Evolutionary conservation across 2,888 invertebrate species (phyloP), one percentile per base, ranked within the genome.

Genomic region (Coelogynopora nodosa): DNA sequence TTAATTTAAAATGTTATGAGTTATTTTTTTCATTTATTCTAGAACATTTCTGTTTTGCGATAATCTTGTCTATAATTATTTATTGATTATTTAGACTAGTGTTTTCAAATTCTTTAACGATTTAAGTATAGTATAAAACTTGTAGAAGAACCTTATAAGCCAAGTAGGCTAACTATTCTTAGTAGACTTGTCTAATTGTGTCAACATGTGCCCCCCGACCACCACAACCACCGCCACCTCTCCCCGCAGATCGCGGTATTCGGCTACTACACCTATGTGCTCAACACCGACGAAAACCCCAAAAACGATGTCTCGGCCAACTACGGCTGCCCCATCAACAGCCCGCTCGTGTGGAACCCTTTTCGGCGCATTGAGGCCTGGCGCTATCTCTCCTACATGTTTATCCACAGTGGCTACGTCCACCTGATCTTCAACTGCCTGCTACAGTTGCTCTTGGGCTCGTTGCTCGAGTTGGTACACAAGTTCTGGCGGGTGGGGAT

Each of bases 391-490:
- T 95, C 96, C 0, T 99, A 99, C 91, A 97, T 97, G 96, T 95
- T 98, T 91, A 96, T 98, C 29, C 98, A 98, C 92, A 95, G 96
- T 88, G 97, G 97, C 91, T 92, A 94, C 83, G 94, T 95, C 90
- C 98, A 99, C 92, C 93, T 98, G 67, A 93, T 96, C 88, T 96
- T 96, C 90, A 98, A 99, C 92, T 93, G 97, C 29, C 92, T 96
- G 86, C 96, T 97, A 88, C 98, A 98, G 92, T 93, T 98, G 87
- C 94, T 97, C 91, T 93, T 99, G 87, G 98, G 98, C 0, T 94
- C 97, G 10, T 97, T 98, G 0, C 92, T 99, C 88, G 98, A 99
- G 93, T 95, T 98, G 94, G 97, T 98, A 0, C 98, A 98, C 92
- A 94, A 95, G 89, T 96, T 96, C 95, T 97, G 97, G 96, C 93